A percentile compares a stretch with the other conserved stretches of the same genome.
These are phyloP conservation scores for Pseudococcus viburni DNA, from an alignment of 2,888 invertebrate species.

Conservation along the genomic window DNA sequence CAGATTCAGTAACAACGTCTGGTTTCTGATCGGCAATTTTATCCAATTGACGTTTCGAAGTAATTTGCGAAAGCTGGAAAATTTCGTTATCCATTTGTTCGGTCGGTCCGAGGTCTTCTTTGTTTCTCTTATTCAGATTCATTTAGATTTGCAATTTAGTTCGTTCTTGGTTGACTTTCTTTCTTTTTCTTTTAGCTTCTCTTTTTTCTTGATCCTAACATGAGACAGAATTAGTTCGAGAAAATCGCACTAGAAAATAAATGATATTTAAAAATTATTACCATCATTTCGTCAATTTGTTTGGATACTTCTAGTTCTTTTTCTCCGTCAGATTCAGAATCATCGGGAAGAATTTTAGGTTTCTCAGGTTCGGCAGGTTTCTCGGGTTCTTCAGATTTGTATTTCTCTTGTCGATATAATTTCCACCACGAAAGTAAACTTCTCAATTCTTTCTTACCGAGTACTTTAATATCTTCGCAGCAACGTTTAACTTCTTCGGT, in stretches of 20 bases:
- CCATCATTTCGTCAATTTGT: conserved; percentile 78
- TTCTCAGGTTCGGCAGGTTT: conserved; percentile 69
- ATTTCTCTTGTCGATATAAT: conserved; percentile 73
- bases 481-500: conserved; percentile 92
- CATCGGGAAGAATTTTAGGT: conserved; percentile 69
- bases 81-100: conserved; percentile 85
- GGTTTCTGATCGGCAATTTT: conserved; percentile 77
- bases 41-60: conserved; percentile 72
- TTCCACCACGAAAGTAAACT: conserved; percentile 89
- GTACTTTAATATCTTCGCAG: conserved; percentile 95
- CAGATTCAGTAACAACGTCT: conserved; percentile 78
- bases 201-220: conserved; percentile 77
- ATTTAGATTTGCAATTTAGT: conserved; percentile 90
- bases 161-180: conserved; percentile 87
- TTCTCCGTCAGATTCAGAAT: conserved; percentile 72
- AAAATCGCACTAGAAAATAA: too few species aligned
- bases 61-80: conserved; percentile 73
- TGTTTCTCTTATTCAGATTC: conserved; percentile 95
- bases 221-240: not conserved
- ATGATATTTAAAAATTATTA: conserved; percentile 69
- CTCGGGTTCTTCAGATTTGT: conserved; percentile 69
- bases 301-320: conserved; percentile 76
- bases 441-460: conserved; percentile 93
- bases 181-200: conserved; percentile 84
- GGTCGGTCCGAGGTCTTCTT: conserved; percentile 88